Evolutionary conservation across 2,888 invertebrate species (phyloP), one percentile per base, ranked within the genome.

Genomic region (Protonemura montana): DNA sequence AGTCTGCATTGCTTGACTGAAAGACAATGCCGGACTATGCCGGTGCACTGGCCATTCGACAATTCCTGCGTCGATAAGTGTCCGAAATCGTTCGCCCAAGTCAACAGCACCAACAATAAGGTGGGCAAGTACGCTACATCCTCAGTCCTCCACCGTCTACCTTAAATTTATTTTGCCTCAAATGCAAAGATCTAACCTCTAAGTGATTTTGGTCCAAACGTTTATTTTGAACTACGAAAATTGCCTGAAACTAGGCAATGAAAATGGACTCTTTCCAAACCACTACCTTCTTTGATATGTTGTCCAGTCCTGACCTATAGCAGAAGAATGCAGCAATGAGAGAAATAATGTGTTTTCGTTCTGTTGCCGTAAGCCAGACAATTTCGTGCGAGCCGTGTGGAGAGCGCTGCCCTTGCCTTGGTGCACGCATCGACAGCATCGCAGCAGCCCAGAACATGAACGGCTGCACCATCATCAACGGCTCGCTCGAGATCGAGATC

Each of bases 391-490:
- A 87, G 77, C 59, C 81, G 1, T 91, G 91, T 87, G 77, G 88
- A 25, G 89, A 88, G 16, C 87, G 87, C 27, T 90, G 90, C 86
- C 82, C 85, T 88, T 96, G 96, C 89, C 89, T 89, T 0, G 93
- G 92, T 0, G 91, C 92, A n/a, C 89, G 91, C 3, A 93, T 98
- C 10, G 93, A 94, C 87, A 94, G 94, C 87, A 91, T 97, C 82
- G 93, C 93, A 6, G 92, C 94, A 76, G 95, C 96, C 0, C 94
- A 96, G 90, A 91, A 91, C 0, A 92, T 96, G 27, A 93, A 93
- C 83, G 95, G 94, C 16, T 98, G 98, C 90, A 96, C 96, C 0
- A 93, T 95, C 87, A 94, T 99, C 28, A 94, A 95, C 76, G 97
- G 97, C 0, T 94, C 94, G 10, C 91, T 99, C 35, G 94, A 93